Evolutionary conservation across 2,888 invertebrate genomes (phyloP), one percentile per base, ranked within the genome.

Genomic region (Pachycephus smyrnensis): DNA sequence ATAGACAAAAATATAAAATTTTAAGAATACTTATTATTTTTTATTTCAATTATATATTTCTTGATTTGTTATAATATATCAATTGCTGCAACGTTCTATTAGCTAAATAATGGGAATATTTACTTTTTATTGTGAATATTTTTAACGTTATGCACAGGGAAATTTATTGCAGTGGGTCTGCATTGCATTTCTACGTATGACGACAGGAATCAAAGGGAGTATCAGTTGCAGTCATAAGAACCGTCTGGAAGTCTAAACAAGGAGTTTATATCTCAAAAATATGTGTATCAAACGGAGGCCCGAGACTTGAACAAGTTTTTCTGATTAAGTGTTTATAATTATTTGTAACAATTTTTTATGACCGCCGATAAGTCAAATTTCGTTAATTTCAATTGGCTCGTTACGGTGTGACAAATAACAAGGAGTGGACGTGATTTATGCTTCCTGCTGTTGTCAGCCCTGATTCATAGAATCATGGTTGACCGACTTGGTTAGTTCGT

Each of bases 401-500:
- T 71, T 55, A 55, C 71, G 31, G 33, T 32, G 71, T 71, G 71
- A 71, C 71, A 71, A 74, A 55, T 69, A 37, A 75, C 73, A 77
- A 81, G 78, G 78, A n/a, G 76, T 79, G 76, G 69, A 82, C 76
- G 80, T 91, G 91, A 91, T 90, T 91, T 90, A 90, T 88, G 86
- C 88, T 88, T 89, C 88, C 88, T 87, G 88, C 86, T 88, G 88
- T 90, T 90, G 90, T 87, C 89, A 86, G 85, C 89, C 88, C 90
- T 90, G 90, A 89, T 88, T 89, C 89, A 88, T 89, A 86, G 84
- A 85, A 92, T 89, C 91, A 94, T 94, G 94, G 94, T 94, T 90
- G 94, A 94, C 91, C 93, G 93, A 93, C 92, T 94, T 90, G 93
- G 94, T 94, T 92, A 92, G 92, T 92, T 89, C 85, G 83, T 85